Evolutionary conservation across 2,797 vertebrate genomes (phyloP).

Genomic region (Phaenicophaeus curvirostris): DNA sequence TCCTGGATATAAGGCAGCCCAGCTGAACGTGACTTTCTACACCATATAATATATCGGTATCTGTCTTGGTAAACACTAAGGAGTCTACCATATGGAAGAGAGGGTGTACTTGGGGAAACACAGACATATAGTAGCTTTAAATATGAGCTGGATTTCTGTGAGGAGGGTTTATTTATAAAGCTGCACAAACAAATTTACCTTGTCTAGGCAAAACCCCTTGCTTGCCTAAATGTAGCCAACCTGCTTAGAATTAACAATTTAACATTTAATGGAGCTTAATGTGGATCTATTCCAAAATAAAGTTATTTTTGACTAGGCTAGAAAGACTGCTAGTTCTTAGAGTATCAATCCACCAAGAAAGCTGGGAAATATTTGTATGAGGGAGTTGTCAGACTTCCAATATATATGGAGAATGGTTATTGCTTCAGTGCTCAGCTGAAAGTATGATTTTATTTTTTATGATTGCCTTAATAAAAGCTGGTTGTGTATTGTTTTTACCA

Average conservation of each 20-base stretch:
- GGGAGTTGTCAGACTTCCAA: neutral
- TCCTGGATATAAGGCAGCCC: neutral
- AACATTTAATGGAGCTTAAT: neutral
- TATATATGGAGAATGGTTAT: neutral
- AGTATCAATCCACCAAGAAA: neutral
- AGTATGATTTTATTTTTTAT: neutral
- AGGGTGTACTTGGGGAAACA: neutral
- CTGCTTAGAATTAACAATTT: neutral
- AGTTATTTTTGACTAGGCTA: neutral
- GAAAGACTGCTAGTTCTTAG: neutral
- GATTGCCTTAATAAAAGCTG: neutral
- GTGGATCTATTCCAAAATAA: neutral
- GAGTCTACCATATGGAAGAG: neutral
- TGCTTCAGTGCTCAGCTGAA: neutral
- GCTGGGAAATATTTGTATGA: neutral
- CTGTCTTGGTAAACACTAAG: neutral
- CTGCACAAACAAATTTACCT: neutral
- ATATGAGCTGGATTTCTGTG: neutral
- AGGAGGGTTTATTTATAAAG: neutral
- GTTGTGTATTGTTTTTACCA: neutral
- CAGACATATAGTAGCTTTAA: neutral
- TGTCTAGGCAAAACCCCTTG: neutral
- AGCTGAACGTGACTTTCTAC: neutral
- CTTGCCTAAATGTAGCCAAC: neutral
- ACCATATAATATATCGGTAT: neutral